Evolutionary conservation across 1,140 invertebrate genomes (phyloP), one percentile per base, ranked within the genome.

Genomic region (Sweltsa coloradensis): DNA sequence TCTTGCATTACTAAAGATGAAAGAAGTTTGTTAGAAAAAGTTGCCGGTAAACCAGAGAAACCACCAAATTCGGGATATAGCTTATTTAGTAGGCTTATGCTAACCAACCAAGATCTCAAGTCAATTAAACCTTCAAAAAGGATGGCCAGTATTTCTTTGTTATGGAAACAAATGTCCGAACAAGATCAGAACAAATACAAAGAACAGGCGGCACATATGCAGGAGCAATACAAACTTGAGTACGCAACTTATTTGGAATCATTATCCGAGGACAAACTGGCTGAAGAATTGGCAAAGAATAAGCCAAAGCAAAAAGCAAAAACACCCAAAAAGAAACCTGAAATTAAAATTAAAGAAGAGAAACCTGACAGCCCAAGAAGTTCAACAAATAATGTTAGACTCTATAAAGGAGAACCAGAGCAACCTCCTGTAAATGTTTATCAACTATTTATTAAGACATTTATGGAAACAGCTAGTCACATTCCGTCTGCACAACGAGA

Each of bases 41-140:
- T 59, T 34, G 56, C 55, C 26, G 64, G 65, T 1, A 65, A 65
- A 51, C 67, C 67, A 14, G 49, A 57, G 11, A 67, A 67, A 51
- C 66, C 65, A 18, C 66, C 65, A 23, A 57, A 57, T 31, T 70
- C 69, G n/a, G 71, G 69, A 7, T 73, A 74, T 54, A 63, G 62
- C 45, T 51, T 73, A n/a, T 74, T 68, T 55, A 65, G 68, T 16
- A 60, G 65, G 26, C 57, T 63, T 18, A 65, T 69, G 59, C 50
- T 73, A 5, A 58, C 60, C 50, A 65, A 56, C 50, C 55, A 61
- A 18, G 60, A 66, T 54, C 56, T 69, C 6, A 65, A 65, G 53
- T 50, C 60, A 24, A 51, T 68, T 39, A 59, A 63, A 25, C 58
- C 61, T 13, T 73, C 67, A 56, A 64, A 71, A 42, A 61, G 71